Base-by-base conservation (phyloP, 2,113 vertebrate species). In the Odocoileus hemionus region DNA sequence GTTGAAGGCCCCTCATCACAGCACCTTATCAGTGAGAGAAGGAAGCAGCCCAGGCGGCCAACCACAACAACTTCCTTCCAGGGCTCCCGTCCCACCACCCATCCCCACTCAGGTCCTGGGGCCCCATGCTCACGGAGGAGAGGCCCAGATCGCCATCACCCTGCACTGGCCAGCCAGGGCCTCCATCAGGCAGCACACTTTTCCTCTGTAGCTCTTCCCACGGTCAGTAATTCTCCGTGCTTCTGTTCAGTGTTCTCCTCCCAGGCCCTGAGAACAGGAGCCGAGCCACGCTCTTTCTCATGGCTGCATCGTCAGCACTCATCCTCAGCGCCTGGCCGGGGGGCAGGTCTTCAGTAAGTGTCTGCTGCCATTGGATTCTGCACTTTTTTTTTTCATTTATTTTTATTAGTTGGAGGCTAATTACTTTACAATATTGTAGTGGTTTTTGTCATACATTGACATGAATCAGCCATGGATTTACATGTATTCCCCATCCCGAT, bases 51-150 rank as follows among this genome's bases (percentile, higher is more conserved):
- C 30, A 21, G 54, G 15, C 5, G 2, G 60, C 43, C 1, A 30
- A 19, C 14, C n/a, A 54, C 21, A 83, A 13, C 23, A 39, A 43
- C 25, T 36, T 70, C 45, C 67, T 45, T 64, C 28, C 50, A 86
- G 80, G 21, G 45, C 10, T 33, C 17, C 3, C 1, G 0, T 1
- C 50, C 50, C 47, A 7, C 10, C 1, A 1, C 15, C 7, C 4
- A 11, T 50, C 64, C 10, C 28, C 0, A 2, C 47, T 54, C 47
- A 23, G 2, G 79, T 52, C 78, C 74, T 78, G 25, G 3, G 3
- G 25, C 74, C 74, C 79, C 50, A 2, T 11, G 28, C 28, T 21
- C 78, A 1, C 19, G 45, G 78, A 80, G 45, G 5, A 28, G 78
- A 80, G 78, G 28, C 64, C 43, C n/a, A 33, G 87, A 23, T 70